Conservation (phyloP, 2,888 invertebrate species). For the Hirtodrosophila histrioides region DNA sequence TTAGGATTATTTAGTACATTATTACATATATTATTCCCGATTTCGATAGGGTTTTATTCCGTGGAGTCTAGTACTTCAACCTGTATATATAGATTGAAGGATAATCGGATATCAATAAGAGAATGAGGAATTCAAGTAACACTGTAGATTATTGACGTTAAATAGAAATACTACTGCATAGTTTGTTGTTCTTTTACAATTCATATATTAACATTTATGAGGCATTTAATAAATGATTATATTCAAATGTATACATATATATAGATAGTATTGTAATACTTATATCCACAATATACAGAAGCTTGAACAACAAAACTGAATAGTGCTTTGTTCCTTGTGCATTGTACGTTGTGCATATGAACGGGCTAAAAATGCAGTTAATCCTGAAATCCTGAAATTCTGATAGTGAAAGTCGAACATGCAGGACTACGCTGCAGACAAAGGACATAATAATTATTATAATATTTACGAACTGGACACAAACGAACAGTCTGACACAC, state of each 20-base stretch:
- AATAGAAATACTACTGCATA: constrained; percentile 3
- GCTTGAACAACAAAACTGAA: not conserved
- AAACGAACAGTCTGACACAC: constrained; percentile 14
- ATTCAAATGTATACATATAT: constrained; percentile 27
- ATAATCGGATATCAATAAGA: not conserved
- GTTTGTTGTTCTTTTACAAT: too few relatives aligned
- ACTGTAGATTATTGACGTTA: constrained; percentile 5
- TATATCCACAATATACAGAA: constrained; percentile 2
- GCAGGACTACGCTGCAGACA: constrained; percentile 29
- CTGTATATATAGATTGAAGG: too few relatives aligned
- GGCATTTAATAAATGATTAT: constrained; percentile 73
- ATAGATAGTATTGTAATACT: not conserved
- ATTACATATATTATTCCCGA: too few relatives aligned
- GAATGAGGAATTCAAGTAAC: not conserved
- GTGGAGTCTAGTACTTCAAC: too few relatives aligned
- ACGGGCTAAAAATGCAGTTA: constrained; percentile 65
- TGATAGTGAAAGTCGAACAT: constrained; percentile 67
- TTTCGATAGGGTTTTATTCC: too few relatives aligned
- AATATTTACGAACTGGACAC: constrained; percentile 33
- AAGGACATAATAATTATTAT: constrained; percentile 47
- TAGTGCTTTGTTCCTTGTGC: too few relatives aligned
- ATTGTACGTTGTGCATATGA: constrained; percentile 6
- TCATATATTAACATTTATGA: constrained; percentile 74
- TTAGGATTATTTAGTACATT: too few relatives aligned
- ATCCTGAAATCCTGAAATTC: constrained; percentile 63